phyloP scores from a whole-genome alignment of 1,140 invertebrate species.

The Tetramorium alpestre region DNA sequence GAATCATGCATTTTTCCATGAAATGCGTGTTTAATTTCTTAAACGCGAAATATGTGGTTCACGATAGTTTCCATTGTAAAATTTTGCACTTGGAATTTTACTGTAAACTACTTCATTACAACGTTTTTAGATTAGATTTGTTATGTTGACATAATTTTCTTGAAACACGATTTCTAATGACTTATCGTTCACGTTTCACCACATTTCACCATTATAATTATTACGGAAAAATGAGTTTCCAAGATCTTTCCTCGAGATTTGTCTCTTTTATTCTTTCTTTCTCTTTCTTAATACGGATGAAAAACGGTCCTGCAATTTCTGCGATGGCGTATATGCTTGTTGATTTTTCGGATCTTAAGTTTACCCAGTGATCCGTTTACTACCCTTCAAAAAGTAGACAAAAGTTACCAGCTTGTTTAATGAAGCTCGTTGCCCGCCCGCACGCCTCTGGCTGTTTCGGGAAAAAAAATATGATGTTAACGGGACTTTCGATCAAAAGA shows the following conservation, averaged over 20 bases:
- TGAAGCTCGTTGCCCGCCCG: conserved; percentile 17
- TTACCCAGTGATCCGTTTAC: conserved; percentile 34
- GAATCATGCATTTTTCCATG: background rate
- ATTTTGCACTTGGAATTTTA: background rate
- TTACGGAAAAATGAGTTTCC: background rate
- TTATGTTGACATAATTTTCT: conserved; percentile 27
- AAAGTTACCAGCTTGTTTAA: conserved; percentile 53
- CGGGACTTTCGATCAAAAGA: conserved; percentile 19
- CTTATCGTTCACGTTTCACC: conserved; percentile 9
- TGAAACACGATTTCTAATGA: background rate
- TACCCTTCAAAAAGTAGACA: conserved; percentile 55
- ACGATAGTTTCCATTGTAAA: conserved; percentile 19
- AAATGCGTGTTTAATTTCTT: conserved; percentile 23
- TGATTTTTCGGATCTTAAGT: conserved; percentile 62
- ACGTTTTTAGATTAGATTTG: background rate
- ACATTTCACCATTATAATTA: background rate
- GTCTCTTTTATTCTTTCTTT: background rate
- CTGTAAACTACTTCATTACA: conserved; percentile 34
- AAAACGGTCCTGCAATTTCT: background rate
- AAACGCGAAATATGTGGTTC: background rate
- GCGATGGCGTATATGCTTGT: conserved; percentile 33
- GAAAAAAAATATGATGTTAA: conserved; percentile 11
- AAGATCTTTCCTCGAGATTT: background rate
- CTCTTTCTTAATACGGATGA: background rate
- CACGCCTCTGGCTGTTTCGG: conserved; percentile 1